Evolutionary conservation across 2,888 invertebrate species (phyloP).

Genomic region (Drosophila birchii): DNA sequence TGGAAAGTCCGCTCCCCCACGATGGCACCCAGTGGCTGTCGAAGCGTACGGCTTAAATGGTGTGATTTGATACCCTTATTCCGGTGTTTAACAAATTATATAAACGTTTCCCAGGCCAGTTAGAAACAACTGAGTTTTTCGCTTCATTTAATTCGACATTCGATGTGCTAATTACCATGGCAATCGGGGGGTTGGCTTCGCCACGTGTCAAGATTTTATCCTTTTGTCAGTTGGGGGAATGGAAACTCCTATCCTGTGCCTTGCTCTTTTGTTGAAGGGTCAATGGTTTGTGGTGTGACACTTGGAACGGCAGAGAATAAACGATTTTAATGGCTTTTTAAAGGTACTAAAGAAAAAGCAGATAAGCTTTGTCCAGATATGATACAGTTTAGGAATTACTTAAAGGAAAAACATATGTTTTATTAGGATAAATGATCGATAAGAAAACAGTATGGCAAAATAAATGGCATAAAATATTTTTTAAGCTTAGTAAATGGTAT

Average conservation of each 20-base stretch:
- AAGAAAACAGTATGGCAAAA: too few relatives aligned
- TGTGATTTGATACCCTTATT: neutral
- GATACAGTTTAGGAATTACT: neutral
- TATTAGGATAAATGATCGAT: too few relatives aligned
- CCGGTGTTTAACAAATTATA: neutral
- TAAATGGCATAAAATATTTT: neutral
- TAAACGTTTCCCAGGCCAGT: constrained; percentile 19
- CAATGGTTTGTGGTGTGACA: neutral
- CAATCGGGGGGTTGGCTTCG: constrained; percentile 2
- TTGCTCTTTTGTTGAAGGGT: neutral
- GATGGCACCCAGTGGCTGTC: constrained; percentile 89
- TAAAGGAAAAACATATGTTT: neutral
- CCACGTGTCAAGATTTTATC: constrained; percentile 51
- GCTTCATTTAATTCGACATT: constrained; percentile 65
- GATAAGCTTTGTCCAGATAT: neutral
- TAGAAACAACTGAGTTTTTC: constrained; percentile 57
- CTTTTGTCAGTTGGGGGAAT: constrained; percentile 1
- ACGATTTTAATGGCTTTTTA: neutral
- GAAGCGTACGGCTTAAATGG: constrained; percentile 37
- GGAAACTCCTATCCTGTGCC: neutral
- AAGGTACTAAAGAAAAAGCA: neutral
- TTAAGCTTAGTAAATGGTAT: neutral
- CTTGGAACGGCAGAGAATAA: neutral
- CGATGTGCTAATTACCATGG: constrained; percentile 56
- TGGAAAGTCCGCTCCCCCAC: constrained; percentile 90